phyloP scores from a whole-genome alignment of 2,113 vertebrate species.

The Pogona vitticeps region DNA sequence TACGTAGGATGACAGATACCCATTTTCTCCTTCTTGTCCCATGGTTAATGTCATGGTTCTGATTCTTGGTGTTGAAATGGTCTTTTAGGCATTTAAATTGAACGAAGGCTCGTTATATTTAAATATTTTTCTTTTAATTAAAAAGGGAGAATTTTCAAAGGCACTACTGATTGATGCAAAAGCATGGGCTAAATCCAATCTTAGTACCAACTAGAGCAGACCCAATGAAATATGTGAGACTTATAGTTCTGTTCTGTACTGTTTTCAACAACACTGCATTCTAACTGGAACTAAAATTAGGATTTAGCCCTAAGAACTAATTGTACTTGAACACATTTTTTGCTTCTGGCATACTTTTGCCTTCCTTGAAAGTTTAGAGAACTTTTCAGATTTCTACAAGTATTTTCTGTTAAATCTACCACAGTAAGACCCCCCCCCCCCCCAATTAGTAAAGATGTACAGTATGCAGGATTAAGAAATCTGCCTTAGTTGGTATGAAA shows the following conservation, averaged over 20 bases:
- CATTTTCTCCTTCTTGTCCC: constrained; percentile 1
- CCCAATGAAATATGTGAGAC: too few species aligned
- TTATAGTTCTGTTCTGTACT: too few species aligned
- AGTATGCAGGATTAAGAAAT: background rate
- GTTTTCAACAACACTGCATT: too few species aligned
- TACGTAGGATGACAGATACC: constrained; percentile 7
- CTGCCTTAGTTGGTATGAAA: background rate
- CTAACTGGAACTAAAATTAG: too few species aligned
- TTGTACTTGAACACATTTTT: too few species aligned
- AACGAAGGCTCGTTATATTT: background rate
- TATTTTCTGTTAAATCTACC: constrained; percentile 10
- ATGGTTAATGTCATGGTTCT: background rate
- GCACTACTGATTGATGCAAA: background rate
- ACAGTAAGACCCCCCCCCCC: too few species aligned
- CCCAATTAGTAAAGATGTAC: constrained; percentile 23
- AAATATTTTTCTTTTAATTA: background rate
- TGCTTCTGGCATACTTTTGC: background rate
- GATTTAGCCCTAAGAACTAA: too few species aligned
- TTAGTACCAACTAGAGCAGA: too few species aligned
- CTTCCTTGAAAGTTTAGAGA: background rate
- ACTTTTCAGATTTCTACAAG: constrained; percentile 1
- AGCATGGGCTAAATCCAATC: background rate
- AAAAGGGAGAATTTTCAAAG: background rate
- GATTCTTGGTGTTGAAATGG: background rate
- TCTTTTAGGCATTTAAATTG: background rate